Percentiles rank a stretch among this genome's conserved stretches.
phyloP scores from a whole-genome alignment of 2,888 invertebrate genomes.

The Chymomyza caudatula region DNA sequence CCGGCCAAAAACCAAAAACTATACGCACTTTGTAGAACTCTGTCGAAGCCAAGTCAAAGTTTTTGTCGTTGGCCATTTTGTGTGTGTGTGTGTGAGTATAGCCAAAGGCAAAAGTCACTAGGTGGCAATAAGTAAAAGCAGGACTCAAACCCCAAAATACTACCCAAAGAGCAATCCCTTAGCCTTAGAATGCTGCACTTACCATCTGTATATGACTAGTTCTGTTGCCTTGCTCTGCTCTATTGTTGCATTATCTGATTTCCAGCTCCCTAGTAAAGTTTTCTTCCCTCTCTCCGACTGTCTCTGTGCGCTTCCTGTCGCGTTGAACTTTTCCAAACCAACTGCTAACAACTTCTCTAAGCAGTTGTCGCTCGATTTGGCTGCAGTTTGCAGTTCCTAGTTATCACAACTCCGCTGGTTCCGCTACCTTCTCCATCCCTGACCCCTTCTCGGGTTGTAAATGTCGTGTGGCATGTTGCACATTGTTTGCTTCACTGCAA shows the following conservation, averaged over 20 bases:
- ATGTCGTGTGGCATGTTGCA: constrained; percentile 43
- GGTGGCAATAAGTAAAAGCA: not conserved
- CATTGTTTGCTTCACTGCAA: constrained; percentile 64
- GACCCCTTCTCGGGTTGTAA: constrained; percentile 8
- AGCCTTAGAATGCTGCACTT: not conserved
- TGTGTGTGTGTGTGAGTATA: constrained; percentile 11
- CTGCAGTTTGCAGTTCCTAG: constrained; percentile 31
- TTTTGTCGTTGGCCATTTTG: constrained; percentile 54
- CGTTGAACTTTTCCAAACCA: constrained; percentile 39
- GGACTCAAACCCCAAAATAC: not conserved
- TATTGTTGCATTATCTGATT: constrained; percentile 57
- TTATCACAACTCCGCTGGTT: constrained; percentile 31
- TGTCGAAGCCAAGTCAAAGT: constrained; percentile 11
- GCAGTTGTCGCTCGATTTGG: constrained; percentile 60
- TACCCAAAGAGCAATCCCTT: not conserved
- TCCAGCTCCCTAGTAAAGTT: constrained; percentile 47
- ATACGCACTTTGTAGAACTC: not conserved
- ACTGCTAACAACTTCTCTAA: constrained; percentile 5
- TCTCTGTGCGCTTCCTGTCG: constrained; percentile 18
- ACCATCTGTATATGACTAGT: not conserved
- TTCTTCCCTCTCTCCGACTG: not conserved
- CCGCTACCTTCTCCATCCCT: constrained; percentile 11
- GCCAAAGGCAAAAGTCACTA: not conserved
- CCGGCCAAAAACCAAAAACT: not conserved
- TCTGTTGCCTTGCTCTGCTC: constrained; percentile 24